These are phyloP conservation scores for Philaenus spumarius DNA, from an alignment of 1,140 invertebrate species.

Conservation along the genomic window DNA sequence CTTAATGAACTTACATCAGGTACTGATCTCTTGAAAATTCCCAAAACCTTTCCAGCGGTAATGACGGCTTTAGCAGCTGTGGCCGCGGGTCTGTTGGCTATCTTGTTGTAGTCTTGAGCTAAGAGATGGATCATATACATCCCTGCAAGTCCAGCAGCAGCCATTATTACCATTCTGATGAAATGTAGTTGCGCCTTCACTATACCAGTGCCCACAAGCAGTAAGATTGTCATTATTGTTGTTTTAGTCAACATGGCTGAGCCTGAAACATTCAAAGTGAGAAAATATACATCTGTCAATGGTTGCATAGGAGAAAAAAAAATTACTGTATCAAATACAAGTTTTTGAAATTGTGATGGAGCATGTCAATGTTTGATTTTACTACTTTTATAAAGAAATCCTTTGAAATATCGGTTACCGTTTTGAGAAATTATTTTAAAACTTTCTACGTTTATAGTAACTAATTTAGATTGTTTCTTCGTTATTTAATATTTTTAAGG, in stretches of 20 bases:
- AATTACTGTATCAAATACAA: too few species aligned
- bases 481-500: too few species aligned
- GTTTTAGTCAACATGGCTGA: background rate
- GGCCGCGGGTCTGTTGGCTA: conserved; percentile 31
- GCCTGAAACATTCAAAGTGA: too few species aligned
- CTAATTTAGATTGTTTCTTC: too few species aligned
- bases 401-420: too few species aligned
- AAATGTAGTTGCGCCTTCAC: conserved; percentile 27
- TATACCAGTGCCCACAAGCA: conserved; percentile 23
- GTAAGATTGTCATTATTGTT: conserved; percentile 20
- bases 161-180: conserved; percentile 36
- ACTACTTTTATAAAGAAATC: too few species aligned
- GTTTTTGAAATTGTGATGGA: too few species aligned
- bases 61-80: conserved; percentile 5
- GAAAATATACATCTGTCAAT: too few species aligned
- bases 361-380: too few species aligned
- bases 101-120: conserved; percentile 42
- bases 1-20: conserved; percentile 20
- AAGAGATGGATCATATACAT: conserved; percentile 44
- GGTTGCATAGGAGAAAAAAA: too few species aligned
- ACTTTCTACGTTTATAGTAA: too few species aligned
- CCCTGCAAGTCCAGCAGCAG: conserved; percentile 39
- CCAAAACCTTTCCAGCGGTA: conserved; percentile 19
- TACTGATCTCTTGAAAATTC: conserved; percentile 25
- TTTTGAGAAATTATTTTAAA: too few species aligned